Evolutionary conservation across 2,888 invertebrate species (phyloP).

Genomic region (Drosophila helvetica): DNA sequence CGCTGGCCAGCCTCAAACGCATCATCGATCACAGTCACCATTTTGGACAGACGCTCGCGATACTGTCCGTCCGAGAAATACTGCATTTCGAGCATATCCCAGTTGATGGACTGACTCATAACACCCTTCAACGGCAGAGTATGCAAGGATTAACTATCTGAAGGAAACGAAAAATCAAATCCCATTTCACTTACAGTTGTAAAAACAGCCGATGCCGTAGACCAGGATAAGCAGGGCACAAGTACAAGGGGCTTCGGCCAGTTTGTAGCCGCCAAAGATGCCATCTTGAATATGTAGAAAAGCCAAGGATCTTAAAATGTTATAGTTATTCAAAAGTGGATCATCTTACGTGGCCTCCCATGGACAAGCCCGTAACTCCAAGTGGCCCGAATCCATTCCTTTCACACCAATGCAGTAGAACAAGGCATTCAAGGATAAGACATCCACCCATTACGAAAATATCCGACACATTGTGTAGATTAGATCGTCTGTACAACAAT

Average conservation of each 20-base stretch:
- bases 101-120: constrained; percentile 97
- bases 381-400: constrained; percentile 95
- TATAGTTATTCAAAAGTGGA: background rate
- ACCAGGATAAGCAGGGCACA: constrained; percentile 98
- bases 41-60: constrained; percentile 92
- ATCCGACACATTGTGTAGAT: constrained; percentile 97
- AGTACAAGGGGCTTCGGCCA: constrained; percentile 97
- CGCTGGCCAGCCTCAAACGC: constrained; percentile 89
- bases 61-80: constrained; percentile 92
- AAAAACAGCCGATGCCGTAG: constrained; percentile 97
- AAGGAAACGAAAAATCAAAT: constrained; percentile 55
- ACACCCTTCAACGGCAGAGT: constrained; percentile 90
- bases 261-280: constrained; percentile 97
- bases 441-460: constrained; percentile 99
- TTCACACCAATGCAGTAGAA: constrained; percentile 97
- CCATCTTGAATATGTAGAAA: constrained; percentile 89
- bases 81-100: constrained; percentile 95
- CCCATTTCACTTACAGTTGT: constrained; percentile 88
- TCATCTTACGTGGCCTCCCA: constrained; percentile 97
- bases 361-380: constrained; percentile 97
- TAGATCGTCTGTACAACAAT: constrained; percentile 89
- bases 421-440: constrained; percentile 95
- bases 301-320: too few relatives aligned
- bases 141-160: background rate
- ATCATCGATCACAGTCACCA: constrained; percentile 92